These are phyloP conservation scores for Bubo scandiacus DNA, from an alignment of 2,113 vertebrate genomes.

Conservation along the genomic window DNA sequence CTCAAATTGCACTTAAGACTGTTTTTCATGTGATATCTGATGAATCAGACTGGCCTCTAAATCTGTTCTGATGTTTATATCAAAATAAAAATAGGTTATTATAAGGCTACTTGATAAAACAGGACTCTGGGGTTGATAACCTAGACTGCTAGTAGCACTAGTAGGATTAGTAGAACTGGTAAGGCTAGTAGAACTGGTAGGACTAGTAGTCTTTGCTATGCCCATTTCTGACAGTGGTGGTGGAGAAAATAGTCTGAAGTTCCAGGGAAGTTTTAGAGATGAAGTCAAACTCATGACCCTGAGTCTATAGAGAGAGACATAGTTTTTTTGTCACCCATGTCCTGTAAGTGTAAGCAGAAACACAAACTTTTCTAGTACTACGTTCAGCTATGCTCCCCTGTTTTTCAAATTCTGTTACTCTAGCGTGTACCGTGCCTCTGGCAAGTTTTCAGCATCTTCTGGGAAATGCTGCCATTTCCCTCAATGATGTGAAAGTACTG, in stretches of 20 bases:
- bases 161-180: background rate
- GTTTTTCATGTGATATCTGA: background rate
- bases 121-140: background rate
- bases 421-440: background rate
- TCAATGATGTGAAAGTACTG: background rate
- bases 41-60: background rate
- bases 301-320: background rate
- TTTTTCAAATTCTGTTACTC: background rate
- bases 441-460: conserved; percentile 11
- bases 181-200: background rate
- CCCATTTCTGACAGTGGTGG: background rate
- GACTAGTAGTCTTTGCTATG: background rate
- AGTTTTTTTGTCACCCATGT: background rate
- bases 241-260: background rate
- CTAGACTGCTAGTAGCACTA: background rate
- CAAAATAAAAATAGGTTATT: background rate
- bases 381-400: background rate
- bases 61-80: background rate
- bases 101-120: background rate
- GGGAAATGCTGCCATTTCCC: background rate
- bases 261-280: background rate
- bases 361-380: background rate
- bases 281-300: background rate
- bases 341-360: background rate
- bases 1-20: background rate